Base-by-base conservation (phyloP, 1,140 invertebrate genomes). In the Macrostomum lignano region DNA sequence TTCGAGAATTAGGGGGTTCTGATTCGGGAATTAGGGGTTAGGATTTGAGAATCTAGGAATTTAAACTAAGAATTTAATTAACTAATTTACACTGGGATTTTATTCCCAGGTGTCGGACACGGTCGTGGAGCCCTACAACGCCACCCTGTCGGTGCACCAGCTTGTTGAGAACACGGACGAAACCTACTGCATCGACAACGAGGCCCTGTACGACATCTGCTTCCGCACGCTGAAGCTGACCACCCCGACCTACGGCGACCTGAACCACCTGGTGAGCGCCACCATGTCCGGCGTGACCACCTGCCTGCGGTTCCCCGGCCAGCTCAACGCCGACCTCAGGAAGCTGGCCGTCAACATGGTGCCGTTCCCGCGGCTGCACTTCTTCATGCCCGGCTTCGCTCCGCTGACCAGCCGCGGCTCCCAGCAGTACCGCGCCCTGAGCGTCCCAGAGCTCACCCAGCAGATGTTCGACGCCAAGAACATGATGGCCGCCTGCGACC, bases 341-440 rank as follows among this genome's bases (percentile, higher is more conserved):
- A 78, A 77, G 54, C 51, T 77, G 19, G 71, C 72, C 7, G 72
- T 76, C 11, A 77, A 77, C 44, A 70, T 72, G 69, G 67, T 72
- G 3, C 69, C 69, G 2, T 72, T 71, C 48, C 70, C 69, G 20
- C 56, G 68, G 13, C 55, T 74, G 0, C 72, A 74, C 44, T 74
- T 74, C 58, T 73, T 74, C 44, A 72, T 74, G 61, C 69, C 72
- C 14, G 71, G 72, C 7, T 70, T 71, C 44, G 69, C 68, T 1
- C 71, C 71, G 0, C 44, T 72, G 3, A 67, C 66, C 21, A 64
- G 67, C 10, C 34, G 59, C 9, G 55, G 50, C 20, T 49, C 48
- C 30, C 54, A 62, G 45, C 57, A 57, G 35, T 65, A 65, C 42
- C 44, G 55, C 3, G 15, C 32, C 5, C 14, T 5, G 3, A 54